Base-by-base conservation (phyloP, 2,797 vertebrate genomes). In the Crocodylus rhombifer region DNA sequence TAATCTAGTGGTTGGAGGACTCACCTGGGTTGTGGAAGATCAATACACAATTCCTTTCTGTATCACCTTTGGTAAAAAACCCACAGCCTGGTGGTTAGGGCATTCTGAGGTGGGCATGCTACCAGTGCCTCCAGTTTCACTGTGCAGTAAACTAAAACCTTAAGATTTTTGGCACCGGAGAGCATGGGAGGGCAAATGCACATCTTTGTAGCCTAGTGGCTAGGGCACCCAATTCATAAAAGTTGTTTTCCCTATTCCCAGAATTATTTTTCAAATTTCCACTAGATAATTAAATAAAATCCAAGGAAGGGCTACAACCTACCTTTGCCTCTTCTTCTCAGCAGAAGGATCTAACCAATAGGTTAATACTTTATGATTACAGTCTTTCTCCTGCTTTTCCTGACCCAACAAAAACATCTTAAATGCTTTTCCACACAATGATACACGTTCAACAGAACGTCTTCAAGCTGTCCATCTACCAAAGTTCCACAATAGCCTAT, bases 231-330 rank as follows among this genome's bases (percentile, higher is more conserved):
- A 1, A 33, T 51, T 51, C 2, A 4, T 58, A 55, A 30, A 77
- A 62, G 25, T 28, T 92, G n/a, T 71, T 9, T 76, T 87, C n/a
- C 63, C 58, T 63, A 61, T 63, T 6, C 55, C 58, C 15, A 58
- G 55, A 26, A 55, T 71, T 94, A 7, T 89, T 61, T 80, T 89
- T n/a, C 89, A 96, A 95, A 80, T 51, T 51, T 51, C 42, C 9
- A 51, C 23, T 92, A 82, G 95, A 88, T 84, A 63, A 10, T 21
- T 73, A 74, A 0, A 0, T 95, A 3, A 86, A 89, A 91, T 64
- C 91, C 90, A 87, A 93, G 86, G 57, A 93, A 82, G 84, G 88
- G 26, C 82, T 84, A 73, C 91, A 84, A 90, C 55, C 15, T 80
- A 51, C 42, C 10, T 51, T 51, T 51, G 42, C 42, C 42, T 51